A percentile compares a stretch with the other conserved stretches of the same genome.
Conservation (phyloP, 1,140 invertebrate genomes). For the Zaprionus tsacasi region DNA sequence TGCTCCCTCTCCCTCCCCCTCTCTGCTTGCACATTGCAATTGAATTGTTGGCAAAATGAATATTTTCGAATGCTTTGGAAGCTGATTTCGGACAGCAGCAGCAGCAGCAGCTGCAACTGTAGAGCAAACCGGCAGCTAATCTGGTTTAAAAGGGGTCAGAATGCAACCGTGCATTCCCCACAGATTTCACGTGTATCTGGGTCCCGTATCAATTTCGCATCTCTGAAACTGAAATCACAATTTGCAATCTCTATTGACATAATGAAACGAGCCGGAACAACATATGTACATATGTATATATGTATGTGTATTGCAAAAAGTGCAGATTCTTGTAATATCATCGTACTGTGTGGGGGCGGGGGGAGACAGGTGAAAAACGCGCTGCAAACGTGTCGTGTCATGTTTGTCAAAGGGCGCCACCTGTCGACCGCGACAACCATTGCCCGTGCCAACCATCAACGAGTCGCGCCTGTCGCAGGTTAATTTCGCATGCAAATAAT, state of each 20-base stretch:
- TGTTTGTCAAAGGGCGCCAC: constrained; percentile 51
- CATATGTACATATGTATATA: background rate
- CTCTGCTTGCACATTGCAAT: constrained; percentile 34
- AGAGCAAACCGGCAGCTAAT: constrained; percentile 8
- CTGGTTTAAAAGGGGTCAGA: constrained; percentile 10
- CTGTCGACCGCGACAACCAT: constrained; percentile 31
- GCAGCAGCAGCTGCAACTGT: background rate
- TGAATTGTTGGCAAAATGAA: constrained; percentile 42
- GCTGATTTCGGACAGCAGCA: constrained; percentile 1
- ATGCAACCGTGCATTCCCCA: constrained; percentile 1
- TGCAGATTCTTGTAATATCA: constrained; percentile 1
- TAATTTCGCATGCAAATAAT: constrained; percentile 81
- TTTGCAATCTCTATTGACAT: constrained; percentile 41
- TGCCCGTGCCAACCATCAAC: no score
- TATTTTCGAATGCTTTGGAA: constrained; percentile 19
- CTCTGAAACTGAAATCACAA: constrained; percentile 21
- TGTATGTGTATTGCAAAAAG: constrained; percentile 9
- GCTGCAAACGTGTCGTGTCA: constrained; percentile 44
- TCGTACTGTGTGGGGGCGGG: background rate
- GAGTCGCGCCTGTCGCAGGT: constrained; percentile 58
- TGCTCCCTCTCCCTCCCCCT: background rate
- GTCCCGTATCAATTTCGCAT: background rate
- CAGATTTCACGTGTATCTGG: constrained; percentile 10
- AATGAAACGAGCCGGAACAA: constrained; percentile 40
- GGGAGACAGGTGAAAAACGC: background rate